These are phyloP conservation scores for Lithosia quadra DNA, from an alignment of 2,888 invertebrate species.

Conservation along the genomic window DNA sequence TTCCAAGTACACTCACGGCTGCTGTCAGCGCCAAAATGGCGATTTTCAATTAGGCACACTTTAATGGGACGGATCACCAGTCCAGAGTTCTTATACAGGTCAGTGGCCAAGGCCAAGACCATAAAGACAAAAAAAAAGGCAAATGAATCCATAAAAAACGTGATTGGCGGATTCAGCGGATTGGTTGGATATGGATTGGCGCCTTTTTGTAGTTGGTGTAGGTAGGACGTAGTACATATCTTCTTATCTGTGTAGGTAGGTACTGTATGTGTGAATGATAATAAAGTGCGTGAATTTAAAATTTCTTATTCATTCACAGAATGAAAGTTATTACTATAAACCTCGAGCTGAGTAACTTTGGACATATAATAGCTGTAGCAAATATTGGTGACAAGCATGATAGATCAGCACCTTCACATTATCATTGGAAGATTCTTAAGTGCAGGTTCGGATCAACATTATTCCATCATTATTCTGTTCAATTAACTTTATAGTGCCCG, in stretches of 20 bases:
- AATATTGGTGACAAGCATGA: slow-evolving; percentile 79
- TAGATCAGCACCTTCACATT: slow-evolving; percentile 79
- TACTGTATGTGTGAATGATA: neutral
- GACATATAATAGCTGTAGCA: slow-evolving; percentile 72
- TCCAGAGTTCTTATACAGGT: too few species aligned
- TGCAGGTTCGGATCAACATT: slow-evolving; percentile 67
- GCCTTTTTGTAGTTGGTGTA: neutral
- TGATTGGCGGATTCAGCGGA: too few species aligned
- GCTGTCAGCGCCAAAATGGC: too few species aligned
- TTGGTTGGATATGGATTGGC: too few species aligned
- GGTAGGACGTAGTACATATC: too few species aligned
- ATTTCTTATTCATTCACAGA: neutral
- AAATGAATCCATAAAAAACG: neutral
- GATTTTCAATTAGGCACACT: too few species aligned
- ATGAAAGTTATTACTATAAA: slow-evolving; percentile 77
- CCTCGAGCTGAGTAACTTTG: slow-evolving; percentile 63
- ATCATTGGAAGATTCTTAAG: slow-evolving; percentile 82
- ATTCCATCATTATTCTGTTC: neutral
- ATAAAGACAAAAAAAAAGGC: neutral
- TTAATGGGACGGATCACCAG: too few species aligned
- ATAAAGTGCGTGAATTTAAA: neutral
- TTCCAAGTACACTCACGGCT: too few species aligned
- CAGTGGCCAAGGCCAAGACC: too few species aligned
- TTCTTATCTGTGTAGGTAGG: too few species aligned
- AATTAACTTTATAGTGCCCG: neutral